These are phyloP conservation scores for Tribolium freemani DNA, from an alignment of 2,888 invertebrate genomes.

Conservation along the genomic window DNA sequence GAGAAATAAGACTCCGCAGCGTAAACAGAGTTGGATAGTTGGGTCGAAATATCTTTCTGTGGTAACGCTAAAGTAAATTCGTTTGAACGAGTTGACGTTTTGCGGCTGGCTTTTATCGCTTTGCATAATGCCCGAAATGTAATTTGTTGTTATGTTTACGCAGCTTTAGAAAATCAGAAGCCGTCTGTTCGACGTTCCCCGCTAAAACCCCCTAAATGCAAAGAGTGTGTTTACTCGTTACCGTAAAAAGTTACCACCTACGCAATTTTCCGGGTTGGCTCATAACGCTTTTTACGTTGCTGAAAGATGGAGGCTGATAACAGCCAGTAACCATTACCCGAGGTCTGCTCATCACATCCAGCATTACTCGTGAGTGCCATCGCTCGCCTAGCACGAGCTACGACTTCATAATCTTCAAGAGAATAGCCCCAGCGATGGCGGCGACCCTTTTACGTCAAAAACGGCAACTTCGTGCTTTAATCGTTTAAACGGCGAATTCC, in stretches of 20 bases:
- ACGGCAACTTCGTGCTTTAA: conserved; percentile 36
- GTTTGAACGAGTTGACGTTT: conserved; percentile 17
- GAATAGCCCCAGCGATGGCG: conserved; percentile 37
- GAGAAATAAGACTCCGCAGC: not conserved
- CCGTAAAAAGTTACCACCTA: conserved; percentile 64
- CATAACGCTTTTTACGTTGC: conserved; percentile 61
- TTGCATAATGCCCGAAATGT: conserved; percentile 32
- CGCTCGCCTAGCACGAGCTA: conserved; percentile 44
- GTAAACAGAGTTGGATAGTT: not conserved
- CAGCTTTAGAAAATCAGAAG: conserved; percentile 29
- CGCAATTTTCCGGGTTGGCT: conserved; percentile 59
- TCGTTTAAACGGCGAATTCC: conserved; percentile 20
- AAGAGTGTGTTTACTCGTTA: conserved; percentile 60
- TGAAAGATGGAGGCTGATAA: conserved; percentile 62
- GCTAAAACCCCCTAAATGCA: conserved; percentile 46
- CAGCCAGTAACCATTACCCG: conserved; percentile 61
- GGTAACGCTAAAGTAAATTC: conserved; percentile 3
- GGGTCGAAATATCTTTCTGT: not conserved
- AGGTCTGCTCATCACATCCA: conserved; percentile 58
- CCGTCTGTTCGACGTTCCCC: conserved; percentile 27
- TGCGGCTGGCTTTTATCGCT: conserved; percentile 28
- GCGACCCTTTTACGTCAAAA: conserved; percentile 44
- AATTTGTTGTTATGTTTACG: conserved; percentile 44
- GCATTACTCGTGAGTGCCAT: conserved; percentile 56
- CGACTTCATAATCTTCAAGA: conserved; percentile 53